Percentiles rank a stretch among this genome's conserved stretches.
Conservation (phyloP, 2,113 vertebrate genomes). For the Oxyura jamaicensis region DNA sequence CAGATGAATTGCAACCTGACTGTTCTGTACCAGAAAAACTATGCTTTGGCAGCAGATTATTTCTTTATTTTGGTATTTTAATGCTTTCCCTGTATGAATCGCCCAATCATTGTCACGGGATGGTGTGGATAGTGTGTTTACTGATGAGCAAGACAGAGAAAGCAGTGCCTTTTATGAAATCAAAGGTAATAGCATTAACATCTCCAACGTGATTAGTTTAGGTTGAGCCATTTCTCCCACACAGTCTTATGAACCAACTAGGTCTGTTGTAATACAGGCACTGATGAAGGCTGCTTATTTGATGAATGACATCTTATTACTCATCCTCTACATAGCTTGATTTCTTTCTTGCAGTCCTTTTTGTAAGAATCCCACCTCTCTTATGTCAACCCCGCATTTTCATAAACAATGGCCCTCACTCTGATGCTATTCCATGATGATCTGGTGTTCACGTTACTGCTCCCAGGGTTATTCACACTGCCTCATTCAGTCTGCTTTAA, state of each 20-base stretch:
- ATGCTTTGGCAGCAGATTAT: not conserved
- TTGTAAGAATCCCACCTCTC: not conserved
- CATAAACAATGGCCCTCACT: not conserved
- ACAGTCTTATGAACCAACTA: not conserved
- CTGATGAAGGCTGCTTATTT: not conserved
- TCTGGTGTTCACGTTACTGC: not conserved
- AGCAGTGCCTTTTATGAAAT: not conserved
- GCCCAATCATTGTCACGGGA: not conserved
- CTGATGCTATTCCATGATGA: not conserved
- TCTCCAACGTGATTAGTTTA: not conserved
- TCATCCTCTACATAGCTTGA: not conserved
- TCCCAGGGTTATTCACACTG: not conserved
- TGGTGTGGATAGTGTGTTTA: not conserved
- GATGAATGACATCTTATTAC: conserved; percentile 8
- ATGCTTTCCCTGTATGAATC: not conserved
- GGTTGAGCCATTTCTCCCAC: conserved; percentile 14
- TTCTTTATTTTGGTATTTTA: not conserved
- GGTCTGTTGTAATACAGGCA: not conserved
- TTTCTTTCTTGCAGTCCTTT: not conserved
- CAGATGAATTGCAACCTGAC: not conserved
- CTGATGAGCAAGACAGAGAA: not conserved
- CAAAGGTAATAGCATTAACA: not conserved
- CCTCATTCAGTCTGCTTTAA: not conserved
- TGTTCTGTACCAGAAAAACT: not conserved
- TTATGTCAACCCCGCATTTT: not conserved